Conservation (phyloP, 2,888 invertebrate species). For the Pantelozetes paolii region DNA sequence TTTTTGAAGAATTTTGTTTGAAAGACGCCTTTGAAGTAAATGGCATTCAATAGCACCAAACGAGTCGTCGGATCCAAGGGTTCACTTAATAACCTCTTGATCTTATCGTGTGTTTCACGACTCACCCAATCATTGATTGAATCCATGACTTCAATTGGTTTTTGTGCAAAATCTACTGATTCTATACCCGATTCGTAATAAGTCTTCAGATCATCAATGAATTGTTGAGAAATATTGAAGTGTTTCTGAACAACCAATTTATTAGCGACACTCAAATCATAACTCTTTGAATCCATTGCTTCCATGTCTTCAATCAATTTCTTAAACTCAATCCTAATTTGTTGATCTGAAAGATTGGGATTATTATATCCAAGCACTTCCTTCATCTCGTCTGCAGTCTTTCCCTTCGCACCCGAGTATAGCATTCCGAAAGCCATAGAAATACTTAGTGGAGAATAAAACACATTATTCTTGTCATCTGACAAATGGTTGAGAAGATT, state of each 20-base stretch:
- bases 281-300: not conserved
- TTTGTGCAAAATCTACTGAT: conserved; percentile 43
- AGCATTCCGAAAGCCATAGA: conserved; percentile 44
- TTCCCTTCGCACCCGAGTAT: conserved; percentile 42
- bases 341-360: not conserved
- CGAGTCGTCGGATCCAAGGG: conserved; percentile 48
- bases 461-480: conserved; percentile 39
- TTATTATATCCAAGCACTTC: conserved; percentile 16
- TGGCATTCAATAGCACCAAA: conserved; percentile 55
- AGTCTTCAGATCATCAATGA: conserved; percentile 39
- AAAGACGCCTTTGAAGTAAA: conserved; percentile 57
- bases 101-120: conserved; percentile 44
- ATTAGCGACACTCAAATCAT: conserved; percentile 33
- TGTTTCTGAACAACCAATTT: conserved; percentile 19
- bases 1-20: conserved; percentile 50
- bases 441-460: conserved; percentile 46
- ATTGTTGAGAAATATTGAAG: conserved; percentile 20
- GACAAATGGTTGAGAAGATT: not conserved
- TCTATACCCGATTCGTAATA: conserved; percentile 45
- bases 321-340: conserved; percentile 39
- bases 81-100: conserved; percentile 42
- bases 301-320: conserved; percentile 38
- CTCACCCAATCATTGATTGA: conserved; percentile 46
- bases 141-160: conserved; percentile 22
- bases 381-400: conserved; percentile 44